A percentile compares a stretch with the other conserved stretches of the same genome.
These are phyloP conservation scores for Ptycholaimellus sp. DNA, from an alignment of 2,888 invertebrate species.

Conservation along the genomic window DNA sequence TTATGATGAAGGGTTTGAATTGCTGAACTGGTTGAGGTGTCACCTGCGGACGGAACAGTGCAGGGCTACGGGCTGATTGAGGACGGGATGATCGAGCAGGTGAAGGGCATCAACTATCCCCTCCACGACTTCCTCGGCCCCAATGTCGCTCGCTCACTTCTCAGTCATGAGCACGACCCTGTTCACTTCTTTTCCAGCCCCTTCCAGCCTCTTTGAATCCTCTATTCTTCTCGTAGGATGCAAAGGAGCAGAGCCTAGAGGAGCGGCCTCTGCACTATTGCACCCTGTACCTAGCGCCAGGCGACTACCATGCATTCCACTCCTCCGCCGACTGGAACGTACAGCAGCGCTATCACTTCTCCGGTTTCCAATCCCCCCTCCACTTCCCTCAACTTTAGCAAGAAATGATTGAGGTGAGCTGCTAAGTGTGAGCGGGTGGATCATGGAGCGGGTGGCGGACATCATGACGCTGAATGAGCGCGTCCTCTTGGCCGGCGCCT, in stretches of 20 bases:
- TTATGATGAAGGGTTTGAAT: not conserved
- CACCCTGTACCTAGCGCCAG: slow-evolving; percentile 92
- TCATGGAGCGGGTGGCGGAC: slow-evolving; percentile 64
- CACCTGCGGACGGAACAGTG: slow-evolving; percentile 78
- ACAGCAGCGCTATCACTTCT: slow-evolving; percentile 61
- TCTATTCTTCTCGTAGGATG: too few species aligned
- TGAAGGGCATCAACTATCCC: slow-evolving; percentile 77
- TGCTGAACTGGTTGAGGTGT: slow-evolving; percentile 31
- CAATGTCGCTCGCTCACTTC: slow-evolving; percentile 35
- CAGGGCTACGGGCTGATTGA: slow-evolving; percentile 63
- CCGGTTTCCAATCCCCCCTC: slow-evolving; percentile 35
- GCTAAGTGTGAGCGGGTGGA: slow-evolving; percentile 66
- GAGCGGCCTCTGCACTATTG: too few species aligned
- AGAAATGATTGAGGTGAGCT: too few species aligned
- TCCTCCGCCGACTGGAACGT: slow-evolving; percentile 72
- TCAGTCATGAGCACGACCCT: too few species aligned
- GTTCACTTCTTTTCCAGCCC: too few species aligned
- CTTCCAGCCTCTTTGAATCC: too few species aligned
- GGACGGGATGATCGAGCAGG: slow-evolving; percentile 67
- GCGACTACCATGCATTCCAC: slow-evolving; percentile 91
- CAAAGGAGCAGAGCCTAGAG: too few species aligned
- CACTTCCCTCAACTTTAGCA: too few species aligned
- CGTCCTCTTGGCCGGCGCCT: slow-evolving; percentile 18
- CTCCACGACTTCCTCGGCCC: slow-evolving; percentile 62
- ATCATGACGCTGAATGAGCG: slow-evolving; percentile 81